Percentiles rank a stretch among this genome's conserved stretches.
Conservation (phyloP, 2,888 invertebrate genomes). For the Nasonovia ribisnigri region DNA sequence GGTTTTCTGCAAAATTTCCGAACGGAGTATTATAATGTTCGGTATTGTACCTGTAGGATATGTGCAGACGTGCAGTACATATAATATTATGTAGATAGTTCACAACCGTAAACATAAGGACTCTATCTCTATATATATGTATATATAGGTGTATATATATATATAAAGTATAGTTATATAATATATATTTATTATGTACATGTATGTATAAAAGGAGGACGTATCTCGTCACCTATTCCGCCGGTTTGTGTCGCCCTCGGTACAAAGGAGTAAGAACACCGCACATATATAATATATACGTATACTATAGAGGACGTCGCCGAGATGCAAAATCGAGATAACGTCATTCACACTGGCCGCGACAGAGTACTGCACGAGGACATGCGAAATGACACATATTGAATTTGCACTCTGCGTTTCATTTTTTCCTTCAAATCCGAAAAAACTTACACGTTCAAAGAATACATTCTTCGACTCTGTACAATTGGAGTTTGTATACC, state of each 20-base stretch:
- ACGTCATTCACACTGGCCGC: slow-evolving; percentile 55
- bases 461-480: slow-evolving; percentile 37
- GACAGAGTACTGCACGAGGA: background rate
- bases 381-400: slow-evolving; percentile 49
- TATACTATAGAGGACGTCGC: background rate
- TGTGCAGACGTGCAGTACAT: background rate
- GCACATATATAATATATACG: background rate
- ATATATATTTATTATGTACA: background rate
- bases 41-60: background rate
- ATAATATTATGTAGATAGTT: background rate
- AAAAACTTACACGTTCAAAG: slow-evolving; percentile 37
- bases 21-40: slow-evolving; percentile 36
- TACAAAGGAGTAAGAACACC: slow-evolving; percentile 23
- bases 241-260: slow-evolving; percentile 23
- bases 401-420: slow-evolving; percentile 48
- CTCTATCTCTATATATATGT: background rate
- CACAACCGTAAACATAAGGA: background rate
- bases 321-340: slow-evolving; percentile 51
- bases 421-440: slow-evolving; percentile 20
- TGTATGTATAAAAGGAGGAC: background rate
- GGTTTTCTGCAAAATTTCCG: slow-evolving; percentile 34
- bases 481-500: slow-evolving; percentile 36
- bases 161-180: background rate
- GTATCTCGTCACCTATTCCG: slow-evolving; percentile 42
- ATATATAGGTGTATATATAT: background rate